These are phyloP conservation scores for Enteromius anoplus DNA, from an alignment of 2,797 vertebrate species.

Conservation along the genomic window DNA sequence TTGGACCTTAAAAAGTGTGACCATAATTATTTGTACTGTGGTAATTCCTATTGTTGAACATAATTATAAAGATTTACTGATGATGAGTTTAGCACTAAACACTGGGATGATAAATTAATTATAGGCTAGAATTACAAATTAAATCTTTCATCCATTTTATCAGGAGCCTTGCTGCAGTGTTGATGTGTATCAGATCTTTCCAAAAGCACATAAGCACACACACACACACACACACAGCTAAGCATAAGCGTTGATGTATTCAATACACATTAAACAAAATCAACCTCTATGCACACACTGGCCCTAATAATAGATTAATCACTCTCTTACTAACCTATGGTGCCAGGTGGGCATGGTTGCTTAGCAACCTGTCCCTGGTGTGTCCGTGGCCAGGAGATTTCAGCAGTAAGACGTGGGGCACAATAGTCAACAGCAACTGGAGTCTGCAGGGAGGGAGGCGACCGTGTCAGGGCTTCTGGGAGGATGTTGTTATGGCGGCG, in stretches of 20 bases:
- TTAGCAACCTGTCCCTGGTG: slow-evolving; percentile 92
- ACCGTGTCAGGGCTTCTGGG: slow-evolving; percentile 73
- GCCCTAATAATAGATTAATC: slow-evolving; percentile 47
- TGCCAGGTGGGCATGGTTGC: slow-evolving; percentile 87
- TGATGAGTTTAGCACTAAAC: slow-evolving; percentile 23
- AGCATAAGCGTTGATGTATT: slow-evolving; percentile 7
- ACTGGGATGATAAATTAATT: slow-evolving; percentile 34
- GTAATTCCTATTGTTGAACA: slow-evolving; percentile 25
- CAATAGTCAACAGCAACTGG: slow-evolving; percentile 88
- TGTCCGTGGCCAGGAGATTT: slow-evolving; percentile 94
- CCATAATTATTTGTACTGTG: slow-evolving; percentile 6
- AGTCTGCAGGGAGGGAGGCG: slow-evolving; percentile 79
- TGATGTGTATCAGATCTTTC: slow-evolving; percentile 21
- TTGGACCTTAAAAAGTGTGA: not conserved
- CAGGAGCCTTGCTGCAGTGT: slow-evolving; percentile 17
- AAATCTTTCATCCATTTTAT: slow-evolving; percentile 33
- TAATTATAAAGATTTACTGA: slow-evolving; percentile 36
- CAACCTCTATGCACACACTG: slow-evolving; percentile 24
- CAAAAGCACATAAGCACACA: not conserved
- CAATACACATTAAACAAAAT: slow-evolving; percentile 33
- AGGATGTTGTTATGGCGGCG: slow-evolving; percentile 77
- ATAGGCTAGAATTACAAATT: slow-evolving; percentile 22
- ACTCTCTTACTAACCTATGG: slow-evolving; percentile 57
- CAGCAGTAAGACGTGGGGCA: slow-evolving; percentile 82
- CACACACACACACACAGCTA: slow-evolving; percentile 10